Base-by-base conservation (phyloP, 2,888 invertebrate species). In the Papilio demoleus region DNA sequence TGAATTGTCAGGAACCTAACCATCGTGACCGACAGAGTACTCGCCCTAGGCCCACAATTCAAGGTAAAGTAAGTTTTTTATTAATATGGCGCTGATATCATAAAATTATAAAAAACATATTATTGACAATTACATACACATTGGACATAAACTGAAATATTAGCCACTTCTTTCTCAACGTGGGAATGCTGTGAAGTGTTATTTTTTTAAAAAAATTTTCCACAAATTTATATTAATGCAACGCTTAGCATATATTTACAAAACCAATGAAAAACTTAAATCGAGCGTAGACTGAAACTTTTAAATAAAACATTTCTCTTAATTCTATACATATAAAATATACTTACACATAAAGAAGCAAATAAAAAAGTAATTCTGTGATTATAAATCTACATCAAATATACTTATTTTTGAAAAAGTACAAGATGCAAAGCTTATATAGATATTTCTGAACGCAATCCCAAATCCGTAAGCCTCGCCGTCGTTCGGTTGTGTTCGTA, bases 1-100 rank as follows among this genome's bases (percentile, higher is more conserved):
- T 88, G 67, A 91, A 90, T 72, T 90, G 88, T 73, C 91, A 89
- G 73, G 88, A 90, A 67, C 81, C 87, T 0, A 64, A 81, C 38
- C 81, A 81, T 40, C 80, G 86, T 22, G 78, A 81, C 17, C 83
- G 81, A 24, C 80, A 56, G 31, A 31, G 87, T 14, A 74, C 81
- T 67, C 81, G 88, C 36, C 70, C 79, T 14, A 78, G 85, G 66
- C 83, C 81, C 38, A 71, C 79, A 66, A 75, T 77, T 71, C 87
- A 85, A 85, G 90, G 90, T 88, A 56, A 56, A 31, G 31, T 56
- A 56, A 31, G 53, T 31, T 31, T 22, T 47, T 12, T 22, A 47
- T 1, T 12, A 38, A 38, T 11, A 36, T 14, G 38, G 11, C 4
- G 14, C 11, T 12, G 2, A 12, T 12, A 6, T 31, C 31, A 31